Conservation (phyloP, 2,797 vertebrate species). For the Acomys russatus region DNA sequence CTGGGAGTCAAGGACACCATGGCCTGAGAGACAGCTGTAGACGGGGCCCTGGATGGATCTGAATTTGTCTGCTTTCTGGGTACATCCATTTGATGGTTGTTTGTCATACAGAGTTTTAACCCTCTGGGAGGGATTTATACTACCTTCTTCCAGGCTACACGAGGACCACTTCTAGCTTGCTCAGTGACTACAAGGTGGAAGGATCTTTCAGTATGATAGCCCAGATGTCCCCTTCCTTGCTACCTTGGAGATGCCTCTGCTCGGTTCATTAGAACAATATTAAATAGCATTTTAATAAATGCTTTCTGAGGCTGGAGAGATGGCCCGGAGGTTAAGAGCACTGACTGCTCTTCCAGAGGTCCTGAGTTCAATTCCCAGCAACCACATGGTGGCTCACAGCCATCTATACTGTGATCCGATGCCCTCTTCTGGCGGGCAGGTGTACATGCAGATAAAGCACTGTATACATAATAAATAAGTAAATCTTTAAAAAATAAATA, state of each 20-base stretch:
- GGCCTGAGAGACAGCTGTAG: background rate
- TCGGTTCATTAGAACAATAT: background rate
- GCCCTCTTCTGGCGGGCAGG: too few relatives aligned
- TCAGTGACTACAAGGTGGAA: background rate
- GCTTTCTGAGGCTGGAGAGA: background rate
- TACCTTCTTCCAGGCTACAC: background rate
- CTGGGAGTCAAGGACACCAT: background rate
- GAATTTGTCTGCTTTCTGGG: background rate
- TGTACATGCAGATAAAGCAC: too few relatives aligned
- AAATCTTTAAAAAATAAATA: background rate
- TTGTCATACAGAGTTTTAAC: background rate
- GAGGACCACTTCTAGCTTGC: constrained; percentile 19
- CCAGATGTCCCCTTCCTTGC: background rate
- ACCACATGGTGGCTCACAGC: too few relatives aligned
- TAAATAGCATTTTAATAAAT: background rate
- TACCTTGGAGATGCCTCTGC: background rate
- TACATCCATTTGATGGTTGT: background rate
- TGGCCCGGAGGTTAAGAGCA: too few relatives aligned
- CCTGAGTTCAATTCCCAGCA: too few relatives aligned
- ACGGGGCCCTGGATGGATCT: background rate
- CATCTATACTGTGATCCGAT: too few relatives aligned
- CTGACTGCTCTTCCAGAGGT: too few relatives aligned
- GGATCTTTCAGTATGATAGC: background rate
- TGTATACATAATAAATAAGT: too few relatives aligned
- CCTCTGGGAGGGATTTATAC: too few relatives aligned